Base-by-base conservation (phyloP, 2,888 invertebrate species). In the Hypercompe scribonia region DNA sequence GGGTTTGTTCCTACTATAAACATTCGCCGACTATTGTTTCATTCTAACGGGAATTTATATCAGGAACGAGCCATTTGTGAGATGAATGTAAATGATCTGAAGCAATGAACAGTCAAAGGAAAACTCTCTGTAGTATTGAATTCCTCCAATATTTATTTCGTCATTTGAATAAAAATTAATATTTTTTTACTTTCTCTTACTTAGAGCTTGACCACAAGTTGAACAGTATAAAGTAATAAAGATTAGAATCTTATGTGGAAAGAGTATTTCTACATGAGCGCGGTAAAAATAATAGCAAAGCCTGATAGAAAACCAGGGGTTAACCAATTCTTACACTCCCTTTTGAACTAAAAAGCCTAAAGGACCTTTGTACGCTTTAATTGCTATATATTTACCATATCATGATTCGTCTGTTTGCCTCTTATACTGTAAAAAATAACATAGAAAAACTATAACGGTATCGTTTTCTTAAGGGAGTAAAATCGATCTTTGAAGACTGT, bases 21-120 rank as follows among this genome's bases (percentile, higher is more conserved):
- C 66, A 65, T 69, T 78, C 72, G 66, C 73, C 70, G 69, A 64
- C 68, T 78, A 69, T 76, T 86, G 78, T 74, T 74, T 74, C 76
- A 74, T 58, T 65, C 75, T 77, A 71, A 70, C 75, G 72, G 34
- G 74, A 80, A 63, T 86, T 84, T 86, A 82, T 84, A 83, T 80
- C 78, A 78, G 79, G 82, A 84, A 77, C 78, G 78, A 80, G 75
- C 81, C 79, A 80, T 84, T 84, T 81, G 80, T 81, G 77, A 78
- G 76, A 81, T 82, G 76, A 85, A 81, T 82, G 79, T 82, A 81
- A 83, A 82, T 79, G 80, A 80, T 78, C 76, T 75, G 78, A 81
- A 75, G 72, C 78, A 74, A 78, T 68, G 72, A 82, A 82, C 84
- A 80, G 74, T 75, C 75, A 79, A 83, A 80, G 74, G 70, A 73